A percentile compares a stretch with the other conserved stretches of the same genome.
Conservation (phyloP, 2,113 vertebrate species). For the Eidolon helvum region DNA sequence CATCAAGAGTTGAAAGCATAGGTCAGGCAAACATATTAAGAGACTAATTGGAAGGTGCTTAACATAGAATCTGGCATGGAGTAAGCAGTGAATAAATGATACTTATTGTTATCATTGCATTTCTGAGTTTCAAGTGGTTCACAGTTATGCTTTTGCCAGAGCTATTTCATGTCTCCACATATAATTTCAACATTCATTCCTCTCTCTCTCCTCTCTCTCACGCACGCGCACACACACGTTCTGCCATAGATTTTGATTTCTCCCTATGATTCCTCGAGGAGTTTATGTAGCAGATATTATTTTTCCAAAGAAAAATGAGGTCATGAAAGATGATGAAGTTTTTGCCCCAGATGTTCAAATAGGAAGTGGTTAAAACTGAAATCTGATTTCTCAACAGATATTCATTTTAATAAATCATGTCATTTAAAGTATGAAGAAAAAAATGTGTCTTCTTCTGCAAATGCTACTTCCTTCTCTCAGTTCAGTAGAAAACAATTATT, state of each 20-base stretch:
- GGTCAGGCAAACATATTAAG: not conserved
- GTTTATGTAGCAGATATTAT: not conserved
- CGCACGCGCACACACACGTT: not conserved
- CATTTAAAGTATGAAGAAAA: not conserved
- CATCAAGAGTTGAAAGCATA: not conserved
- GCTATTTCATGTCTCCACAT: not conserved
- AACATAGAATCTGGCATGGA: not conserved
- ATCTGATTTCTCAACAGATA: not conserved
- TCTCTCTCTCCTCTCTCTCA: not conserved
- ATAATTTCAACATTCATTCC: not conserved
- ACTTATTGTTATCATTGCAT: not conserved
- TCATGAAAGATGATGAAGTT: not conserved
- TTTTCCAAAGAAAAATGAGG: constrained; percentile 3
- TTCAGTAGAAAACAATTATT: not conserved
- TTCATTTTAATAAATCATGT: not conserved
- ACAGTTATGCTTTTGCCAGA: not conserved
- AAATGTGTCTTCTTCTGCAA: not conserved
- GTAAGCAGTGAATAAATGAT: not conserved
- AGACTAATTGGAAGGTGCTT: not conserved
- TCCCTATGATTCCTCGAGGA: not conserved
- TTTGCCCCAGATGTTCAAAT: not conserved
- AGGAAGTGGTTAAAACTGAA: not conserved
- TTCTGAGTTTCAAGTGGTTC: not conserved
- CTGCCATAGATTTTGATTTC: not conserved
- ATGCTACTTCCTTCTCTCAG: not conserved